Percentiles rank a stretch among this genome's conserved stretches.
Conservation (phyloP, 2,888 invertebrate genomes). For the Andrena fulva region DNA sequence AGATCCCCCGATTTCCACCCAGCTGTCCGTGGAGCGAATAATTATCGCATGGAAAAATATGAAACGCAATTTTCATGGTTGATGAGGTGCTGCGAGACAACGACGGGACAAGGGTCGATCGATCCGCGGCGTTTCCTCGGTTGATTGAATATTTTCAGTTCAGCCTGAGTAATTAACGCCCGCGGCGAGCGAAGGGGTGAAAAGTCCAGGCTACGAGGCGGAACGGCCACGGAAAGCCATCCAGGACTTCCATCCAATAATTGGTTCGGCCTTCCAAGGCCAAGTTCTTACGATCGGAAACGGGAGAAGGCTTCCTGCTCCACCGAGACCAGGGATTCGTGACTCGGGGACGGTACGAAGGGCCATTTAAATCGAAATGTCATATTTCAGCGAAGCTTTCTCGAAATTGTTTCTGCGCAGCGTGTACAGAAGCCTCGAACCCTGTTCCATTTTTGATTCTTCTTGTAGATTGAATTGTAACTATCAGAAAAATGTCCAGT, state of each 20-base stretch:
- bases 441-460: background rate
- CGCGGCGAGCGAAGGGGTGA: conserved; percentile 3
- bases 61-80: conserved; percentile 9
- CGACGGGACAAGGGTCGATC: conserved; percentile 26
- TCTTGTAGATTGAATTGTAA: background rate
- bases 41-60: conserved; percentile 19
- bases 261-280: conserved; percentile 34
- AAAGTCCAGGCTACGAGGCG: conserved; percentile 8
- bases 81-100: conserved; percentile 16
- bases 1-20: background rate
- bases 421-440: background rate
- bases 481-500: conserved; percentile 20
- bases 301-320: background rate
- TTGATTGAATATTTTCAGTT: conserved; percentile 52
- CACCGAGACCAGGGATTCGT: background rate
- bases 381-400: background rate
- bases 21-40: background rate
- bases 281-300: conserved; percentile 29
- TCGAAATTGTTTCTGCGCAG: conserved; percentile 4
- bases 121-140: conserved; percentile 26
- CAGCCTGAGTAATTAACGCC: conserved; percentile 53
- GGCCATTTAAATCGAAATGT: background rate
- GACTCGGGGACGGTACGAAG: background rate
- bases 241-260: conserved; percentile 26
- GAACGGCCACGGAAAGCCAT: conserved; percentile 12